Evolutionary conservation across 2,888 invertebrate species (phyloP), one percentile per base, ranked within the genome.

Genomic region (Nephrocerus scutellatus): DNA sequence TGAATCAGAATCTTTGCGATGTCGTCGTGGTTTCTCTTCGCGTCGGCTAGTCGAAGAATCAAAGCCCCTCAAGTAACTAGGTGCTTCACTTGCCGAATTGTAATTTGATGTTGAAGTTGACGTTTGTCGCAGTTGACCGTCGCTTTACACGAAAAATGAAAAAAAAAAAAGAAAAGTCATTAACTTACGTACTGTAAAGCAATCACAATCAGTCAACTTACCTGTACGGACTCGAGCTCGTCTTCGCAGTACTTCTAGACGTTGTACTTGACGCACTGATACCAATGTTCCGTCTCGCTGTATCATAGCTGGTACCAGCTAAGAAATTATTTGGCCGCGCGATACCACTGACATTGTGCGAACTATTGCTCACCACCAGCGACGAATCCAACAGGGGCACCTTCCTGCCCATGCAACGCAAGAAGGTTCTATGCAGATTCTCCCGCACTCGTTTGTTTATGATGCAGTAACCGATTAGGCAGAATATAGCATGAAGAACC

Each of bases 241-340:
- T 93, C 67, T 93, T 95, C 32, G 88, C 91, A 1, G 93, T 93
- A 20, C 92, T 92, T 47, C 91, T 74, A 2, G 91, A 92, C 0
- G 95, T 95, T 1, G 93, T 95, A 43, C 91, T 91, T 0, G 92
- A 91, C 1, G 92, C 90, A 9, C 93, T 92, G 52, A 95, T 92
- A 21, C 93, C 95, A 46, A 92, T 82, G 62, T 88, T 85, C 31
- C 87, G 70, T 49, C 82, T 68, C 24, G 75, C 72, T 18, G 79
- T 75, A 46, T 79, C 76, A 50, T 76, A 68, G 34, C 53, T 62
- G 13, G 12, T 14, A 14, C 61, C 60, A 0, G 64, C 59, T 14
- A 64, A 52, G 46, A 68, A 65, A 24, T 59, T 66, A 37, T 51
- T 63, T 1, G 66, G 66, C 3, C 66, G 49, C 0, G 59, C 42